Evolutionary conservation across 2,797 vertebrate species (phyloP).

Genomic region (Crenichthys baileyi): DNA sequence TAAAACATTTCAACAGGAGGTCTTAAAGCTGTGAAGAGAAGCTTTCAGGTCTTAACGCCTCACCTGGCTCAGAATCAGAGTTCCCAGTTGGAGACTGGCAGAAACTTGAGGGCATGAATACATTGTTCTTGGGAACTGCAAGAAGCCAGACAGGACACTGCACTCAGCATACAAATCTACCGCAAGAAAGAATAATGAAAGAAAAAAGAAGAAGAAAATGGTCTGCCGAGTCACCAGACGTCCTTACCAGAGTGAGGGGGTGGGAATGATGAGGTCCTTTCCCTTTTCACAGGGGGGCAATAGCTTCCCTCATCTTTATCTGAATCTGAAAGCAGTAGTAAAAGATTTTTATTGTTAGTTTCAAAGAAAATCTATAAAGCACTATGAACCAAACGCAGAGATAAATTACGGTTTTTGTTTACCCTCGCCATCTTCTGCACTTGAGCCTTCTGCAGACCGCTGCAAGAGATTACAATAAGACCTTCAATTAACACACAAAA

Average conservation of each 20-base stretch:
- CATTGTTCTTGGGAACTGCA: conserved; percentile 95
- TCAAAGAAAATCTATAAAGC: background rate
- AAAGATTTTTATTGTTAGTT: background rate
- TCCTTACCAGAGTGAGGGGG: conserved; percentile 92
- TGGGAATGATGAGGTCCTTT: conserved; percentile 95
- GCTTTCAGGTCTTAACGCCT: conserved; percentile 53
- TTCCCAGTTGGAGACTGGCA: conserved; percentile 94
- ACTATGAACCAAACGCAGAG: background rate
- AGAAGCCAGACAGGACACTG: conserved; percentile 56
- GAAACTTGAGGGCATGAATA: conserved; percentile 97
- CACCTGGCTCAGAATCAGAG: conserved; percentile 96
- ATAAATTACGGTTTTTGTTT: conserved; percentile 35
- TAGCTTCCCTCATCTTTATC: conserved; percentile 94
- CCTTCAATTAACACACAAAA: background rate
- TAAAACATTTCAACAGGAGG: conserved; percentile 8
- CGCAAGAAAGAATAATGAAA: conserved; percentile 52
- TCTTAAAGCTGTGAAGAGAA: conserved; percentile 31
- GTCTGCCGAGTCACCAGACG: conserved; percentile 47
- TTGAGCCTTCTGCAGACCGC: conserved; percentile 95
- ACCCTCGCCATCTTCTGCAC: conserved; percentile 98
- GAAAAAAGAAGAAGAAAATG: conserved; percentile 40
- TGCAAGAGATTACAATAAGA: conserved; percentile 61
- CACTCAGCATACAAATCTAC: conserved; percentile 71
- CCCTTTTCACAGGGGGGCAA: conserved; percentile 93
- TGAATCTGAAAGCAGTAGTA: conserved; percentile 83